phyloP scores from a whole-genome alignment of 2,113 vertebrate genomes.

The Climacteris rufus region DNA sequence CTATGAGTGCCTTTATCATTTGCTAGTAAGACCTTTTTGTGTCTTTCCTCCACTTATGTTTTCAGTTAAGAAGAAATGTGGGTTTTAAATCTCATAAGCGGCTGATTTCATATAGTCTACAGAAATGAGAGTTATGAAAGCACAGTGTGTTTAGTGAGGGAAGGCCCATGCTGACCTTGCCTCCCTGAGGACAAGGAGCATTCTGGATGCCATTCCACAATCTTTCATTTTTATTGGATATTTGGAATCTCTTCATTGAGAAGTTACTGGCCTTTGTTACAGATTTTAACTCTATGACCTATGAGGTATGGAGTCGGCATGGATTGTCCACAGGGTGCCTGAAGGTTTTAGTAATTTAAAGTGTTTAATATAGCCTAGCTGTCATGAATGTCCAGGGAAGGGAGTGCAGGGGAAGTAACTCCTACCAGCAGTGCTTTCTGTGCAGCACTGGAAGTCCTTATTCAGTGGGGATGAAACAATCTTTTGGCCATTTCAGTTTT shows the following conservation, averaged over 20 bases:
- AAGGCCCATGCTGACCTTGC: constrained; percentile 17
- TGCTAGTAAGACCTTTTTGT: not conserved
- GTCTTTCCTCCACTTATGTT: not conserved
- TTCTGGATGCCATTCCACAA: constrained; percentile 15
- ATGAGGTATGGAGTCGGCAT: not conserved
- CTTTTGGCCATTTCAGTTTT: not conserved
- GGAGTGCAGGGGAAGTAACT: not conserved
- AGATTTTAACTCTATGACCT: not conserved
- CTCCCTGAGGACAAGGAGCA: constrained; percentile 15
- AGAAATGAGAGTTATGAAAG: constrained; percentile 42
- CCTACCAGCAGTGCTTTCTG: not conserved
- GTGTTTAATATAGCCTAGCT: constrained; percentile 7
- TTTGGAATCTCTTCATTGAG: constrained; percentile 18
- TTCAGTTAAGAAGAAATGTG: constrained; percentile 43
- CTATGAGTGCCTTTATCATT: not conserved
- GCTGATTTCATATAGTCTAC: not conserved
- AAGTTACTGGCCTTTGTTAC: not conserved
- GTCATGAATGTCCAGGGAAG: not conserved
- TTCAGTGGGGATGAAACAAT: not conserved
- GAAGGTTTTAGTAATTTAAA: not conserved
- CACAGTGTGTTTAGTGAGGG: not conserved
- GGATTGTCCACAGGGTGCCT: not conserved
- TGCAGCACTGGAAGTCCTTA: not conserved
- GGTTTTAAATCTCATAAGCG: not conserved
- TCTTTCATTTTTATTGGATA: constrained; percentile 50